Conservation (phyloP, 2,888 invertebrate species). For the Leucania comma region DNA sequence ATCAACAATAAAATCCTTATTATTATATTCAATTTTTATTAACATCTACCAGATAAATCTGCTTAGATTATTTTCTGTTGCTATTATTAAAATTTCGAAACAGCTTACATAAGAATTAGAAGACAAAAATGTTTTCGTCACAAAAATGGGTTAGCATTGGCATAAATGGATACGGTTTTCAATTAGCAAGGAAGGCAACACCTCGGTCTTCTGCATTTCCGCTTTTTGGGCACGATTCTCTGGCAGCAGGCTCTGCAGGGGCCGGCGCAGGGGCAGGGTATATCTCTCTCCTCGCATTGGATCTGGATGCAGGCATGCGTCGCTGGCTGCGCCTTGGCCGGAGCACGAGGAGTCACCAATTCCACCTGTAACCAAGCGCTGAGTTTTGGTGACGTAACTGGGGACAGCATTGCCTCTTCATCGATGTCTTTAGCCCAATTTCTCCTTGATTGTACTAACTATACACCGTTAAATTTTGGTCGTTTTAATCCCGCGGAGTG, state of each 20-base stretch:
- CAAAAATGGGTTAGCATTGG: not conserved
- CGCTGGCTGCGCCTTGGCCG: slow-evolving; percentile 90
- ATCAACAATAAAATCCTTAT: not conserved
- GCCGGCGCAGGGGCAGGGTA: slow-evolving; percentile 76
- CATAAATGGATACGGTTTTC: not conserved
- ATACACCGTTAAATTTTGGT: too few relatives aligned
- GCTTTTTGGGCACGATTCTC: slow-evolving; percentile 66
- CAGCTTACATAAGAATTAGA: slow-evolving; percentile 6
- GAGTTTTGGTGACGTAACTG: not conserved
- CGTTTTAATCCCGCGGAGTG: too few relatives aligned
- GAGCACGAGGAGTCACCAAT: slow-evolving; percentile 93
- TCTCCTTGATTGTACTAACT: too few relatives aligned
- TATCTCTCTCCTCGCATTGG: slow-evolving; percentile 92
- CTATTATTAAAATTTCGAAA: slow-evolving; percentile 10
- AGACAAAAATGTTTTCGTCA: not conserved
- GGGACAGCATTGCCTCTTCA: not conserved
- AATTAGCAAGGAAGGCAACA: slow-evolving; percentile 66
- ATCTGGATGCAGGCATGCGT: slow-evolving; percentile 92
- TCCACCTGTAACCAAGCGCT: slow-evolving; percentile 90
- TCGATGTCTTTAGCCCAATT: not conserved
- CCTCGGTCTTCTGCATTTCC: slow-evolving; percentile 61
- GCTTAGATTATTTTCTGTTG: slow-evolving; percentile 24
- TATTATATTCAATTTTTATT: slow-evolving; percentile 3
- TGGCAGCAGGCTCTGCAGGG: slow-evolving; percentile 78
- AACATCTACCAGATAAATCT: not conserved